Base-by-base conservation (phyloP, 37 sponge, comb jelly and placozoan species). In the Theonella swinhoei region DNA sequence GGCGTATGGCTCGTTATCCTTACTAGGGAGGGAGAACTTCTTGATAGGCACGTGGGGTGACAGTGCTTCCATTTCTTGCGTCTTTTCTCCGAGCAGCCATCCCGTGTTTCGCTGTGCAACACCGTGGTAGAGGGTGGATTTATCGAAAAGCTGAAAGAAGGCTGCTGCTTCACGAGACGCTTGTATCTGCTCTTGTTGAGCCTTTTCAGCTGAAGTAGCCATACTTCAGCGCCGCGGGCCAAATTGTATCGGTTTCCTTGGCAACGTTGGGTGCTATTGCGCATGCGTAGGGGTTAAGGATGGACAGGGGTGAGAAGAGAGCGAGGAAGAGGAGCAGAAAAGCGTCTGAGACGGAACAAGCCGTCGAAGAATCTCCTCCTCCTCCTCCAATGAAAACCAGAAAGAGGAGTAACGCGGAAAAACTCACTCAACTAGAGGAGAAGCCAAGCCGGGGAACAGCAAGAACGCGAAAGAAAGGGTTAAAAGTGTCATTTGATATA, bases 71-170 rank as follows among this genome's bases (percentile, higher is more conserved):
- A 75, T 17, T 17, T 64, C 81, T 4, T 80, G 74, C 11, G 78
- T 54, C 30, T 36, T 41, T 7, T 76, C 74, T 4, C 75, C 77
- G 14, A 94, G 88, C 32, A 94, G 80, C 94, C 94, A 94, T 74
- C 89, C 91, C 0, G 65, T 47, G 54, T 70, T 30, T 22, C 70
- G 63, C 28, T 87, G 82, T 4, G 81, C 77, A 25, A 73, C 75
- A 3, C 91, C 90, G 66, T 87, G 82, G 60, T 90, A 47, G 20
- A 90, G 82, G 1, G 39, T 36, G 36, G 72, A 25, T 61, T 81
- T 92, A 70, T 94, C 94, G 36, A 94, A 84, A 34, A 68, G 70
- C 40, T 94, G 88, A 42, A 94, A 94, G 69, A 83, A 94, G 39
- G 68, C 59, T 34, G 61, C 81, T 1, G 94, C 94, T 11, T 89